These are phyloP conservation scores for Troides helena DNA, from an alignment of 2,888 invertebrate species.

Conservation along the genomic window DNA sequence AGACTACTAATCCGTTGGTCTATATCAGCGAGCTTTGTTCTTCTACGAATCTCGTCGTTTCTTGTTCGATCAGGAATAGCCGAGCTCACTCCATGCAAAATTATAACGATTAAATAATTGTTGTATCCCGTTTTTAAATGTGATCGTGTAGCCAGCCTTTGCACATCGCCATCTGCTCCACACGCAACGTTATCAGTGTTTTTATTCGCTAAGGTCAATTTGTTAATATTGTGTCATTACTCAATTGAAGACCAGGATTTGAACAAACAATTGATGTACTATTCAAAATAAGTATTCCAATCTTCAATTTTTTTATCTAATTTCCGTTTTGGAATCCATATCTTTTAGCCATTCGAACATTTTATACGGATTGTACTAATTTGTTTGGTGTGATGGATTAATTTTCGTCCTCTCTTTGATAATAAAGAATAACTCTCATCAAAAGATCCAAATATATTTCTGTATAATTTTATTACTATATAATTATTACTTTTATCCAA, in stretches of 20 bases:
- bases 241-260: slow-evolving; percentile 28
- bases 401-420: too few relatives aligned
- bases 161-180: slow-evolving; percentile 7
- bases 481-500: too few relatives aligned
- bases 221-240: slow-evolving; percentile 27
- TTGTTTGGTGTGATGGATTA: too few relatives aligned
- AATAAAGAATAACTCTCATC: too few relatives aligned
- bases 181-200: slow-evolving; percentile 24
- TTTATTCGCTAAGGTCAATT: slow-evolving; percentile 29
- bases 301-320: neutral
- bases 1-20: too few relatives aligned
- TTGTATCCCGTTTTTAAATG: slow-evolving; percentile 1
- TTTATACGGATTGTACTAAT: too few relatives aligned
- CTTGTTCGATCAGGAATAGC: too few relatives aligned
- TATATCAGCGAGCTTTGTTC: too few relatives aligned
- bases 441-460: too few relatives aligned
- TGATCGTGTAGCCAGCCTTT: neutral
- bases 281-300: slow-evolving; percentile 6
- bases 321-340: neutral
- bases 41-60: too few relatives aligned
- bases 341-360: neutral
- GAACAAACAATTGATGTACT: slow-evolving; percentile 21
- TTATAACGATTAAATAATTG: neutral
- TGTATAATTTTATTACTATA: too few relatives aligned
- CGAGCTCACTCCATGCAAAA: neutral